Base-by-base conservation (phyloP, 2,797 vertebrate species). In the Anisognathus igniventris region DNA sequence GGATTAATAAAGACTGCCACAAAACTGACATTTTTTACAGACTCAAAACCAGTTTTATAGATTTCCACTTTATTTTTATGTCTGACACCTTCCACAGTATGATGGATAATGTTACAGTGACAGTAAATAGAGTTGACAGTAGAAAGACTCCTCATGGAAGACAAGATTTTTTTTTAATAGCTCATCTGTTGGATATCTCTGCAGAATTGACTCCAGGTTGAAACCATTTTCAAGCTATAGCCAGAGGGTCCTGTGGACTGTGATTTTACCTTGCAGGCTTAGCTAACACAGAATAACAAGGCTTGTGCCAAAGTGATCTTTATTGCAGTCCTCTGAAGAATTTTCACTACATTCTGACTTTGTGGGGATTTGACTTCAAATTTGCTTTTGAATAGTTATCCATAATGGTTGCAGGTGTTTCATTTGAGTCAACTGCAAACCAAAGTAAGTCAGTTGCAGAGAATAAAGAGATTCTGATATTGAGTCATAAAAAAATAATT, bases 31-130 rank as follows among this genome's bases (percentile, higher is more conserved):
- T 71, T 82, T 88, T 89, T 93, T 92, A 92, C 75, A 25, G 56
- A 14, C 71, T 89, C 37, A 83, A 93, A 83, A 54, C 68, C 61
- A 78, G 51, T 88, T 95, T 94, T 94, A 94, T 93, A 87, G 89
- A 96, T 96, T 96, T 95, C 65, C 62, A 86, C 75, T 95, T 78
- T 62, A 90, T 80, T 96, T 95, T 95, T 89, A 93, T 77, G 82
- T 83, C 84, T 91, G 88, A 57, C 78, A 83, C 72, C 88, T 95
- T 92, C 72, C 45, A 56, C 2, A 2, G 75, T 22, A 42, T 83
- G 91, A 92, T 91, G 81, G 86, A 91, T 94, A 89, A 90, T 24
- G 68, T 77, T 82, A 88, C 61, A 60, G 57, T 68, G 81, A 85
- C 35, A 77, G 47, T 86, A 95, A 92, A 82, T 60, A 77, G 35